Evolutionary conservation across 2,113 vertebrate species (phyloP), one percentile per base, ranked within the genome.

Genomic region (Atherinomorus stipes): DNA sequence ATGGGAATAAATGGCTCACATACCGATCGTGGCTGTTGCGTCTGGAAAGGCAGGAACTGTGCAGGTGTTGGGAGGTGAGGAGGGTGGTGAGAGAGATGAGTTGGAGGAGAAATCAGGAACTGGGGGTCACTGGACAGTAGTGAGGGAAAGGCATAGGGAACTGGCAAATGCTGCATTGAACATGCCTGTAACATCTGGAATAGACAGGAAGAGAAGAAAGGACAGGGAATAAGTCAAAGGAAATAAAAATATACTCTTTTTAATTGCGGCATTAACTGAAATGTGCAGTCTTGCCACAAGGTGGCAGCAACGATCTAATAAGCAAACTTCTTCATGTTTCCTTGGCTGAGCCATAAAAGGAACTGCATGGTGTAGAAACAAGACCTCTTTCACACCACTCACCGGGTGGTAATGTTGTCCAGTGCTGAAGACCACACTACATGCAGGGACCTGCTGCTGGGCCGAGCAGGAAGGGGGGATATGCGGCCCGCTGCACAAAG

Each of bases 351-450:
- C 6, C 2, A 11, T 23, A 37, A n/a, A 10, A 61, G 18, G 47
- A 49, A 59, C 22, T 45, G 44, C 31, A 31, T 53, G 18, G 28
- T 26, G 76, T 11, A 47, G 40, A 64, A 65, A 54, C 37, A 66
- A 77, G 71, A 44, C 66, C 54, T 59, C 52, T 34, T 34, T 34
- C 31, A 34, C 31, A 34, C 8, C 31, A 34, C 31, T 98, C 85
- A 99, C 96, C 62, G 96, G 98, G 87, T 98, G 96, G 89, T 97
- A 96, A 85, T 98, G 98, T 82, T 99, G 98, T 71, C 96, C 96
- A 40, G 91, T 84, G 82, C 97, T 99, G 93, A 99, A 98, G 82
- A 99, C 97, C 84, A 98, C 96, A 22, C 96, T 98, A 91, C 98
- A 98, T 34, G 96, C 93, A 2, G 98, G 96, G 67, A 98, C 96